phyloP scores from a whole-genome alignment of 2,113 vertebrate species.

The Aleadryas rufinucha region DNA sequence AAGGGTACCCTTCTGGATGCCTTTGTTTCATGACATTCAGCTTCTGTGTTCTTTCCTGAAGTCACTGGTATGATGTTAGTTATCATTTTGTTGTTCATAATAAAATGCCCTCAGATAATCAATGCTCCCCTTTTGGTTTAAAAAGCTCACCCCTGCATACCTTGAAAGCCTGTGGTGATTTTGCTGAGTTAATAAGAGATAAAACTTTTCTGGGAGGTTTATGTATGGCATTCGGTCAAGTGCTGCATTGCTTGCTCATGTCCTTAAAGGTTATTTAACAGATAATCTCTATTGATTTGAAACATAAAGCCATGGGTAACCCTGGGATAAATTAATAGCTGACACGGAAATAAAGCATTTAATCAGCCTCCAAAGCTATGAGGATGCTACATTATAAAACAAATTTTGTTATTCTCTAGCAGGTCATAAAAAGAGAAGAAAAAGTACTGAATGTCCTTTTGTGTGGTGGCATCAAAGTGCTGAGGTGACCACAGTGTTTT shows the following conservation, averaged over 20 bases:
- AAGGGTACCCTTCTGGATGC: neutral
- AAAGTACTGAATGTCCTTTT: neutral
- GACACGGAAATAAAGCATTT: neutral
- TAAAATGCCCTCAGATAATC: neutral
- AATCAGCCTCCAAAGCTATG: neutral
- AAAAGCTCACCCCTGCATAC: neutral
- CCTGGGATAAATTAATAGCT: neutral
- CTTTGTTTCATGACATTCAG: neutral
- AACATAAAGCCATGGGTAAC: neutral
- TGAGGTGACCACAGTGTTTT: neutral
- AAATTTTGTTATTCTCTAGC: neutral
- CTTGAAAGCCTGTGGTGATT: neutral
- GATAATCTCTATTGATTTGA: constrained; percentile 10
- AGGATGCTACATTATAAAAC: neutral
- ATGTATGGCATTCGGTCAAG: neutral
- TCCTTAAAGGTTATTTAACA: constrained; percentile 17
- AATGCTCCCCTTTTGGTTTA: neutral
- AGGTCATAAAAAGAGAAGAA: neutral
- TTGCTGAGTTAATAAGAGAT: neutral
- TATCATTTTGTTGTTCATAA: neutral
- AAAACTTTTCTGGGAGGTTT: neutral
- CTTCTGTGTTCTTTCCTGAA: neutral
- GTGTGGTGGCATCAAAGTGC: neutral
- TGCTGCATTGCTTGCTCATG: neutral
- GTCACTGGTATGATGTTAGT: neutral